Evolutionary conservation across 2,113 vertebrate species (phyloP).

Genomic region (Empidonax traillii): DNA sequence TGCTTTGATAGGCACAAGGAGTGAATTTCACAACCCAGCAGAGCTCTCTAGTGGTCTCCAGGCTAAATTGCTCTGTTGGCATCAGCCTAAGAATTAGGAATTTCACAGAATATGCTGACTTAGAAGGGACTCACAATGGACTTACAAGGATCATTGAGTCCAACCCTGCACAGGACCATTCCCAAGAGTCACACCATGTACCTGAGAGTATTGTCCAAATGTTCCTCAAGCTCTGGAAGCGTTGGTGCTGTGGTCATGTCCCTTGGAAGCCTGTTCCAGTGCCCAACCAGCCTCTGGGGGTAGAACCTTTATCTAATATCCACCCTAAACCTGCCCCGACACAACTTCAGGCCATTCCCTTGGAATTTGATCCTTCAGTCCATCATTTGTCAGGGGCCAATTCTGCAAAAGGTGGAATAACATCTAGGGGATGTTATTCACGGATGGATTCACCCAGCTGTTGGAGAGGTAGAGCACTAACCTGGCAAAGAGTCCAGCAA

Average conservation of each 20-base stretch:
- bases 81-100: neutral
- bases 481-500: constrained; percentile 73
- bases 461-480: neutral
- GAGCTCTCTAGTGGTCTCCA: constrained; percentile 59
- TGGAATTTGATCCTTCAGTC: neutral
- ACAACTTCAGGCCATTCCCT: neutral
- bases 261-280: neutral
- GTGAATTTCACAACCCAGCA: constrained; percentile 39
- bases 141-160: neutral
- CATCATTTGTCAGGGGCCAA: neutral
- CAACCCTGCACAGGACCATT: neutral
- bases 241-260: neutral
- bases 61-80: neutral
- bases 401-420: neutral
- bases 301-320: neutral
- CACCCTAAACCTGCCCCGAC: neutral
- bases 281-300: neutral
- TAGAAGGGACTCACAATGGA: neutral
- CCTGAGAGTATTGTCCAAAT: neutral
- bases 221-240: neutral
- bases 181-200: neutral
- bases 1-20: constrained; percentile 65
- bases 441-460: neutral
- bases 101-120: neutral
- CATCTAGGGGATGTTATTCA: too few relatives aligned